A percentile compares a stretch with the other conserved stretches of the same genome.
Conservation (phyloP, 2,888 invertebrate genomes). For the Melipona beecheii region DNA sequence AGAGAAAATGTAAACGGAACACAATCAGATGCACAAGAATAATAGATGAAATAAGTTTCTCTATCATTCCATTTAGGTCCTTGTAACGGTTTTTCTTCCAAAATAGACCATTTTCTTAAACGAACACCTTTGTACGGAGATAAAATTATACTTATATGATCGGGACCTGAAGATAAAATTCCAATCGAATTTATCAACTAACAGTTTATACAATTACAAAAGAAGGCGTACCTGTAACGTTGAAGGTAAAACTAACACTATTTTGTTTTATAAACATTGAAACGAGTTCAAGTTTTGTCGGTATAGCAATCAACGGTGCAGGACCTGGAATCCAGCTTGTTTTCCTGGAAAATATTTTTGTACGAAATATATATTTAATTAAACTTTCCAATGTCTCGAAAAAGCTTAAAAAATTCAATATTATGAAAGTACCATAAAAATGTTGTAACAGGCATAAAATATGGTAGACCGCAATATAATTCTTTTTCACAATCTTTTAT, state of each 20-base stretch:
- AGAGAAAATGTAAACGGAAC: conserved; percentile 87
- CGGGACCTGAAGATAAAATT: conserved; percentile 85
- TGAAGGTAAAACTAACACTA: conserved; percentile 84
- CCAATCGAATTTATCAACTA: not conserved
- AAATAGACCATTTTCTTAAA: conserved; percentile 86
- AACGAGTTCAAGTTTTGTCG: conserved; percentile 85
- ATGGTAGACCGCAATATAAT: conserved; percentile 92
- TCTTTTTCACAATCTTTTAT: conserved; percentile 86
- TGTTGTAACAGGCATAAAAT: conserved; percentile 90
- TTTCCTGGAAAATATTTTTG: conserved; percentile 80
- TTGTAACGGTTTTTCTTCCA: conserved; percentile 85
- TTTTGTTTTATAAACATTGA: conserved; percentile 82
- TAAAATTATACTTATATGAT: conserved; percentile 88
- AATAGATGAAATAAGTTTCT: conserved; percentile 89
- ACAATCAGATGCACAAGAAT: conserved; percentile 87
- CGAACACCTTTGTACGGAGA: conserved; percentile 86
- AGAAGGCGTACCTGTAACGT: conserved; percentile 83
- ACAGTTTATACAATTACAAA: not conserved
- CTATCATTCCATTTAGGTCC: conserved; percentile 86
- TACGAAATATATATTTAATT: conserved; percentile 2
- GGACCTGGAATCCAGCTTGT: conserved; percentile 87
- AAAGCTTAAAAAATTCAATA: not conserved
- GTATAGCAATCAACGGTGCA: conserved; percentile 84
- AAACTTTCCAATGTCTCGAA: not conserved
- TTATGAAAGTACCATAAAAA: conserved; percentile 86